Evolutionary conservation across 2,113 vertebrate genomes (phyloP).

Genomic region (Hippocampus guttulatus): DNA sequence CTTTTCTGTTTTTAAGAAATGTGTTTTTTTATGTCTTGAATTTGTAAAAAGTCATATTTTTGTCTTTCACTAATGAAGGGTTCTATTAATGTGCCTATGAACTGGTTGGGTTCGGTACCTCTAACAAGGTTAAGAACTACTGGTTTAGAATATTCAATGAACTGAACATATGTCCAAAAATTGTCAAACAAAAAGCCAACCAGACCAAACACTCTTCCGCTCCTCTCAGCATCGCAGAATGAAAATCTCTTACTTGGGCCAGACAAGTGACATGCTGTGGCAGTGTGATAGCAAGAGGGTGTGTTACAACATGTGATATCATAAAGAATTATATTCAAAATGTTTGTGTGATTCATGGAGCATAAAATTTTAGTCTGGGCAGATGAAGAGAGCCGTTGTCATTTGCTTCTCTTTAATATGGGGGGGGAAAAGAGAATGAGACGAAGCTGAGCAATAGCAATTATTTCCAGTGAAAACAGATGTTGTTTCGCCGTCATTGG

Average conservation of each 20-base stretch:
- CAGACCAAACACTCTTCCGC: background rate
- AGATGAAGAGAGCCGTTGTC: background rate
- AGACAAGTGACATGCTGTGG: background rate
- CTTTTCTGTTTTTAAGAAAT: no score
- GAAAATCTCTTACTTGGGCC: background rate
- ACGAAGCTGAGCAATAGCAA: background rate
- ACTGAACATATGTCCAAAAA: background rate
- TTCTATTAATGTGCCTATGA: no score
- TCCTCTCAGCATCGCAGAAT: background rate
- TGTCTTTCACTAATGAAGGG: no score
- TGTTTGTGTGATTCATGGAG: background rate
- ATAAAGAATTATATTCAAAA: background rate
- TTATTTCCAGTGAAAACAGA: conserved; percentile 13
- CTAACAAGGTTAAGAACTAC: no score
- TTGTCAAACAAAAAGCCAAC: background rate
- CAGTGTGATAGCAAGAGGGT: background rate
- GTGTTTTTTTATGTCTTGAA: no score
- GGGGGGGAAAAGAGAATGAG: background rate
- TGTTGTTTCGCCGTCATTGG: conserved; percentile 31
- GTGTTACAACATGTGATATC: background rate
- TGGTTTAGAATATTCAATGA: background rate
- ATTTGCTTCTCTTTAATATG: background rate
- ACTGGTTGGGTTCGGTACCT: no score
- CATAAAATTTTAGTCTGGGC: background rate
- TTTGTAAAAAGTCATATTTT: no score